phyloP scores from a whole-genome alignment of 1,140 invertebrate species.

The Rhopalosiphum padi region DNA sequence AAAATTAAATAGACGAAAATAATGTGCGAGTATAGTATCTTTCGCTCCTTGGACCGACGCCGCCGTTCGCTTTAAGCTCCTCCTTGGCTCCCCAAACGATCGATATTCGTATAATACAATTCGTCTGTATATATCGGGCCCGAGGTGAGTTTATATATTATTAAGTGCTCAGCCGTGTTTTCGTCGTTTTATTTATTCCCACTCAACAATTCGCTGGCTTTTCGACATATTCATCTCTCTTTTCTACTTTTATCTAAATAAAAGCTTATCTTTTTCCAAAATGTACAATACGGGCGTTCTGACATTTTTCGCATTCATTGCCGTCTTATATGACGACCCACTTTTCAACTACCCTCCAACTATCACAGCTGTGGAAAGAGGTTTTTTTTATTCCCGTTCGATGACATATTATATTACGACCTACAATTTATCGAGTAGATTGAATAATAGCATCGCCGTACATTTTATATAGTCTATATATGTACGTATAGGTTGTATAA shows the following conservation, averaged over 20 bases:
- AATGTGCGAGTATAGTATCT: background rate
- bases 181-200: background rate
- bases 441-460: background rate
- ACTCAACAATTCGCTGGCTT: background rate
- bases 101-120: slow-evolving; percentile 6
- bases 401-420: background rate
- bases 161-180: slow-evolving; percentile 12
- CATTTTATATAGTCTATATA: background rate
- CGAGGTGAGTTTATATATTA: background rate
- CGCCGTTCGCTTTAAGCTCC: background rate
- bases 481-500: background rate
- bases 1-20: too few relatives aligned
- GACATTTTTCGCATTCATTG: background rate
- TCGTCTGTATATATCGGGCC: background rate
- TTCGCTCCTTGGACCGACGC: background rate
- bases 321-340: background rate
- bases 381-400: background rate
- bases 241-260: background rate
- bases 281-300: background rate
- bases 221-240: background rate
- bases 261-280: background rate
- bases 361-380: background rate
- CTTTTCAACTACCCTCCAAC: background rate
- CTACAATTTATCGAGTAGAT: background rate
- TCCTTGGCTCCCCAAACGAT: background rate